Evolutionary conservation across 2,888 invertebrate species (phyloP).

Genomic region (Celastrina argiolus): DNA sequence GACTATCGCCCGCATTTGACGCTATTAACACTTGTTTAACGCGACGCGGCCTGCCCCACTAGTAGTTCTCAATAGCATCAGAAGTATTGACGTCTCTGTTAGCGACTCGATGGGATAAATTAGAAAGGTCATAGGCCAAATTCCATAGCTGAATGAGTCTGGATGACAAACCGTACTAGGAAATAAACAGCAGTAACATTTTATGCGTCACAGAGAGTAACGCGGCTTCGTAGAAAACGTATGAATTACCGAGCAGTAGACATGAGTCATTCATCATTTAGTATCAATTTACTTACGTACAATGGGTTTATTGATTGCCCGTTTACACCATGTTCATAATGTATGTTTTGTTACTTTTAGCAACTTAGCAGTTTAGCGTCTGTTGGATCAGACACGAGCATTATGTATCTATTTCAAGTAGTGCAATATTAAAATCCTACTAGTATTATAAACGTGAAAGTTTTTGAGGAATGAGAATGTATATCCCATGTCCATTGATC

Average conservation of each 20-base stretch:
- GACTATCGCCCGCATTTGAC: constrained; percentile 25
- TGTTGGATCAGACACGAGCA: neutral
- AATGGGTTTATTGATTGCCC: neutral
- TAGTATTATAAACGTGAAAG: too few species aligned
- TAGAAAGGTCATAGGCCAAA: neutral
- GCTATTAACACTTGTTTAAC: constrained; percentile 10
- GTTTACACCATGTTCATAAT: neutral
- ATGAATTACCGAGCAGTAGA: constrained; percentile 14
- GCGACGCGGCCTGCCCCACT: too few species aligned
- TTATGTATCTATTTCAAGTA: too few species aligned
- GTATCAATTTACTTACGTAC: constrained; percentile 1
- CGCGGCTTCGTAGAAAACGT: constrained; percentile 5
- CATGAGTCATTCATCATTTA: constrained; percentile 13
- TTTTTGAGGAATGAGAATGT: too few species aligned
- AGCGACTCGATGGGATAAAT: neutral
- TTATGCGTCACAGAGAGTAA: constrained; percentile 15
- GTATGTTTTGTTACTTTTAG: neutral
- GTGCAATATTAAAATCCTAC: too few species aligned
- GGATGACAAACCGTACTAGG: constrained; percentile 8
- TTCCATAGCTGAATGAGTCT: neutral
- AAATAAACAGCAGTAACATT: neutral
- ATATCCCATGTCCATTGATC: too few species aligned
- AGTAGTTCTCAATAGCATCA: too few species aligned
- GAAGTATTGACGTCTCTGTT: neutral
- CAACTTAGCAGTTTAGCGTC: neutral